phyloP scores from a whole-genome alignment of 2,113 vertebrate species.

The Cheirogaleus medius region DNA sequence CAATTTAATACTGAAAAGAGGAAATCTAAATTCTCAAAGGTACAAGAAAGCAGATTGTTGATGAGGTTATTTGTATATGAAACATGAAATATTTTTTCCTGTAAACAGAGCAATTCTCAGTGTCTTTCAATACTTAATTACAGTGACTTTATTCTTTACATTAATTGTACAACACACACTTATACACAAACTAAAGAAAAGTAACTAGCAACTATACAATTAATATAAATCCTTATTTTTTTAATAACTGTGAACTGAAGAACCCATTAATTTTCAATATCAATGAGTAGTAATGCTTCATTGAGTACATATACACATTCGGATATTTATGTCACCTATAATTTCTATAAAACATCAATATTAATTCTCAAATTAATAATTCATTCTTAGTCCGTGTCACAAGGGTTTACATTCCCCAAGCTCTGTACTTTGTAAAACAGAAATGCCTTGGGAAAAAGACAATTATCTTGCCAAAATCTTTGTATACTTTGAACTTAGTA shows the following conservation, averaged over 20 bases:
- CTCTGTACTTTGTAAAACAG: not conserved
- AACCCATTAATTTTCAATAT: constrained; percentile 5
- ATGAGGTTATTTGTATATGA: constrained; percentile 54
- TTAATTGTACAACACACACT: not conserved
- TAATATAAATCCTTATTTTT: not conserved
- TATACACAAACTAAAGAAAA: not conserved
- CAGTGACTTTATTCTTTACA: not conserved
- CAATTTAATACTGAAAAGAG: constrained; percentile 41
- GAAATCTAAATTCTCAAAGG: constrained; percentile 52
- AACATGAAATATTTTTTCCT: constrained; percentile 24
- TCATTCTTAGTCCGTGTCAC: not conserved
- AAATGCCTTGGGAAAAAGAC: not conserved
- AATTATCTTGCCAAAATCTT: not conserved
- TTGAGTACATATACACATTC: not conserved
- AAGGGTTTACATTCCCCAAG: not conserved
- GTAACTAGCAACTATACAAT: not conserved
- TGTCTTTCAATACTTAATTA: constrained; percentile 58
- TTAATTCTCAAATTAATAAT: not conserved
- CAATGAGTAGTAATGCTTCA: not conserved
- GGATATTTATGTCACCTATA: not conserved
- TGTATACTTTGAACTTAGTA: not conserved
- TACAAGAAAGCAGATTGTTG: not conserved
- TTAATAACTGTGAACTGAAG: not conserved
- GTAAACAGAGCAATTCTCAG: constrained; percentile 45
- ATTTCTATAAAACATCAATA: not conserved